A percentile compares a stretch with the other conserved stretches of the same genome.
These are phyloP conservation scores for Gastrophryne carolinensis DNA, from an alignment of 2,797 vertebrate species.

Conservation along the genomic window DNA sequence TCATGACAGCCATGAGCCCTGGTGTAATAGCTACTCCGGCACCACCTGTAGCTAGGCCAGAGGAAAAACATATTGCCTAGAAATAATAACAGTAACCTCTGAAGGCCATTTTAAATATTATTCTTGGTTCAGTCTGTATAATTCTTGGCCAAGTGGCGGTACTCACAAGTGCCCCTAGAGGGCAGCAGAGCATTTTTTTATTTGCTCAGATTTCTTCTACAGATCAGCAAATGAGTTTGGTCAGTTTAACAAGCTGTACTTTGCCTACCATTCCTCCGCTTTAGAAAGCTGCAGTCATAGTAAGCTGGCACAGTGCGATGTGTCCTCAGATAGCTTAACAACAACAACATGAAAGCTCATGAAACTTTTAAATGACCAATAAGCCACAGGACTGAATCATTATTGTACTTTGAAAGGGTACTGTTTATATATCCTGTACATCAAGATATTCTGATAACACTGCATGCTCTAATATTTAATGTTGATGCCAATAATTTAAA, in stretches of 20 bases:
- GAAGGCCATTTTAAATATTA: too few relatives aligned
- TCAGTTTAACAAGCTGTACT: conserved; percentile 24
- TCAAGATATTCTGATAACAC: not conserved
- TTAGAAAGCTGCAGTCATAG: conserved; percentile 16
- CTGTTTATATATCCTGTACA: not conserved
- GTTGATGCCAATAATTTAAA: not conserved
- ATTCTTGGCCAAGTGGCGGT: not conserved
- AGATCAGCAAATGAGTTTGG: not conserved
- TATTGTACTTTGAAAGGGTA: not conserved
- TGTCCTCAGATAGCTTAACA: conserved; percentile 37
- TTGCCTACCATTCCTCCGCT: conserved; percentile 12
- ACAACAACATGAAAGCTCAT: not conserved
- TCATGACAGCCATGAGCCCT: too few relatives aligned
- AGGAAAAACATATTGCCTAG: too few relatives aligned
- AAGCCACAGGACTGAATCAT: conserved; percentile 3
- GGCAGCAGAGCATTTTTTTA: conserved; percentile 10
- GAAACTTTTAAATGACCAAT: not conserved
- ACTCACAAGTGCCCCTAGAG: not conserved
- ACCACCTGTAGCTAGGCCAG: too few relatives aligned
- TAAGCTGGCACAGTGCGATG: conserved; percentile 7
- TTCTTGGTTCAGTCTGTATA: not conserved
- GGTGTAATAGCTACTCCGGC: too few relatives aligned
- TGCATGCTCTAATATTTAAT: not conserved
- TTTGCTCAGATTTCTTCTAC: not conserved
- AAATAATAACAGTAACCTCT: too few relatives aligned